These are phyloP conservation scores for Microctenopoma steveboyesi DNA, from an alignment of 2,797 vertebrate genomes.

Conservation along the genomic window DNA sequence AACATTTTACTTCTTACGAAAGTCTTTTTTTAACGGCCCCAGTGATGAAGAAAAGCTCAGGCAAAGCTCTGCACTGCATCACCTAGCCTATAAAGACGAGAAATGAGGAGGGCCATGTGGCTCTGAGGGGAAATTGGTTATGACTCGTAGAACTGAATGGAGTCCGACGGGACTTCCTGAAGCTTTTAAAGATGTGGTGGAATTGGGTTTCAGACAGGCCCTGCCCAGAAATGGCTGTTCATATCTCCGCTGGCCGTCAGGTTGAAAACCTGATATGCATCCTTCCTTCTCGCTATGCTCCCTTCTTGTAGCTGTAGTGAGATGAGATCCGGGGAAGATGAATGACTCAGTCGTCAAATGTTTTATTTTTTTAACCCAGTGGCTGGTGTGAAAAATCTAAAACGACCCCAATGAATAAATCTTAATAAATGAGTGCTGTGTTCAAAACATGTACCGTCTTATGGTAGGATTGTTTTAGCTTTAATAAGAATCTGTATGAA, in stretches of 20 bases:
- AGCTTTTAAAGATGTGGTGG: constrained; percentile 70
- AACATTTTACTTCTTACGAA: background rate
- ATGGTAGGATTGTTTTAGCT: background rate
- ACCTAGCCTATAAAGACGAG: constrained; percentile 31
- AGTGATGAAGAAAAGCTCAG: background rate
- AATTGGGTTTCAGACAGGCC: constrained; percentile 70
- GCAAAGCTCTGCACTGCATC: background rate
- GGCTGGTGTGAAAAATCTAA: constrained; percentile 48
- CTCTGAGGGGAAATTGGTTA: constrained; percentile 62
- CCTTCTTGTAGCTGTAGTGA: constrained; percentile 44
- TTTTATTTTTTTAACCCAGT: constrained; percentile 52
- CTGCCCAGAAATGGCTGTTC: constrained; percentile 61
- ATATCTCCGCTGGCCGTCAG: constrained; percentile 59
- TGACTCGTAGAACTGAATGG: constrained; percentile 66
- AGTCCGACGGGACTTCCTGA: constrained; percentile 71
- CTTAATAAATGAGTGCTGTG: constrained; percentile 12
- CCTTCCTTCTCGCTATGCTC: constrained; percentile 43
- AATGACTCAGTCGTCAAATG: constrained; percentile 65
- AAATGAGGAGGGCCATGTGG: constrained; percentile 26
- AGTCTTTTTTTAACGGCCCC: background rate
- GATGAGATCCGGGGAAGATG: constrained; percentile 63
- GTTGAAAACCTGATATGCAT: constrained; percentile 67
- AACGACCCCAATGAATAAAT: constrained; percentile 33
- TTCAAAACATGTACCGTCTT: constrained; percentile 3
- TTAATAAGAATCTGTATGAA: background rate